Percentiles rank a stretch among this genome's conserved stretches.
Conservation (phyloP, 2,113 vertebrate genomes). For the Gymnocephalus cernua region DNA sequence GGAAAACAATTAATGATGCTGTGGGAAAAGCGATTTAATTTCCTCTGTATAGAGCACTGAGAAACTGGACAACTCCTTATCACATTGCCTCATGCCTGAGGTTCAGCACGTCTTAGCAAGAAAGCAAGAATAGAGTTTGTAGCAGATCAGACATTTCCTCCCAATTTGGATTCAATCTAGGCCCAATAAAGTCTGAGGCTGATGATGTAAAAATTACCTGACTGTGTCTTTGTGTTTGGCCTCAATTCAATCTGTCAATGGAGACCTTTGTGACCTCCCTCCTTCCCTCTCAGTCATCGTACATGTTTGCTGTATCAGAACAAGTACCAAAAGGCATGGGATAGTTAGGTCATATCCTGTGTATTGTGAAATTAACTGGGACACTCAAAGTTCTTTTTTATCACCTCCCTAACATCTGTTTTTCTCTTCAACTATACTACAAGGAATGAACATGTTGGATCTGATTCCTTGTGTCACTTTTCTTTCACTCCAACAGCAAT, state of each 20-base stretch:
- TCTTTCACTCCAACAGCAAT: background rate
- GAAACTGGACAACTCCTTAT: slow-evolving; percentile 63
- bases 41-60: slow-evolving; percentile 67
- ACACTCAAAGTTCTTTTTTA: background rate
- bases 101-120: background rate
- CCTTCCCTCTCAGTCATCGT: background rate
- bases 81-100: slow-evolving; percentile 21
- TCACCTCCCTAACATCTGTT: slow-evolving; percentile 4
- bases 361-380: background rate
- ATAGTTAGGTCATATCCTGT: slow-evolving; percentile 48
- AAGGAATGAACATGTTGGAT: background rate
- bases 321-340: background rate
- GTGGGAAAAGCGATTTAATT: slow-evolving; percentile 83
- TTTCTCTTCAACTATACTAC: background rate
- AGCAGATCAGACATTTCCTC: background rate
- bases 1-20: slow-evolving; percentile 78
- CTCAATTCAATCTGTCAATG: background rate
- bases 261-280: background rate
- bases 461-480: background rate
- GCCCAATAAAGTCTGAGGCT: background rate
- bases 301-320: slow-evolving; percentile 1
- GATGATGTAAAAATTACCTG: background rate
- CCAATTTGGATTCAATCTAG: background rate
- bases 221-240: background rate
- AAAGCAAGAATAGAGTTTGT: background rate